Evolutionary conservation across 2,888 invertebrate species (phyloP), one percentile per base, ranked within the genome.

Genomic region (Cerceris rybyensis): DNA sequence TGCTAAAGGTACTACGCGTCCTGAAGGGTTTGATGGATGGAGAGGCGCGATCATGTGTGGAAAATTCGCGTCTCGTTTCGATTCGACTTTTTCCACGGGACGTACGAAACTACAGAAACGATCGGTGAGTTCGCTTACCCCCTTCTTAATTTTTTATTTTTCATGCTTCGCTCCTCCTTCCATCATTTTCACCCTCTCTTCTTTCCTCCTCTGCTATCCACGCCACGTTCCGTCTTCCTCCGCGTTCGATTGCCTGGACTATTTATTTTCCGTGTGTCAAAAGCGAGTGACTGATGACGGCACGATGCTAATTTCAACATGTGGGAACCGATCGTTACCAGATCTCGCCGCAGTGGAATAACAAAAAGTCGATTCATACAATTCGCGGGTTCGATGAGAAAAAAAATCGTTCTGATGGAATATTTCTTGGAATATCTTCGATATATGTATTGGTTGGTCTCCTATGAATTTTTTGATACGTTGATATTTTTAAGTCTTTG

Each of bases 1-100:
- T 16, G 60, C 46, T 17, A 4, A 16, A 16, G 7, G 17, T 16
- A 7, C 11, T 14, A 1, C n/a, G n/a, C 50, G 57, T 69, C 69
- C 61, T 49, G 79, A 73, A 71, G 28, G 28, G 54, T 86, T 88
- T 91, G 92, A 92, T 92, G 83, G 90, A 92, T 92, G 89, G 84
- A 86, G 83, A 87, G 87, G 82, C 87, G 80, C 90, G 88, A 87
- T 91, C 91, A 88, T 88, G 90, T 90, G 90, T 92, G 87, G 91
- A 91, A 91, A 92, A 90, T 89, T 90, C 84, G 86, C 84, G 81
- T 81, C 88, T 86, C 89, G 86, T 88, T 86, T 88, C 83, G 17
- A 41, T 46, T 43, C 64, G 57, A 60, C 57, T 70, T 89, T 89
- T 90, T 88, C 88, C 73, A 64, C 52, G 60, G 50, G 28, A 58